phyloP scores from a whole-genome alignment of 2,113 vertebrate genomes.

The Raja brachyura region DNA sequence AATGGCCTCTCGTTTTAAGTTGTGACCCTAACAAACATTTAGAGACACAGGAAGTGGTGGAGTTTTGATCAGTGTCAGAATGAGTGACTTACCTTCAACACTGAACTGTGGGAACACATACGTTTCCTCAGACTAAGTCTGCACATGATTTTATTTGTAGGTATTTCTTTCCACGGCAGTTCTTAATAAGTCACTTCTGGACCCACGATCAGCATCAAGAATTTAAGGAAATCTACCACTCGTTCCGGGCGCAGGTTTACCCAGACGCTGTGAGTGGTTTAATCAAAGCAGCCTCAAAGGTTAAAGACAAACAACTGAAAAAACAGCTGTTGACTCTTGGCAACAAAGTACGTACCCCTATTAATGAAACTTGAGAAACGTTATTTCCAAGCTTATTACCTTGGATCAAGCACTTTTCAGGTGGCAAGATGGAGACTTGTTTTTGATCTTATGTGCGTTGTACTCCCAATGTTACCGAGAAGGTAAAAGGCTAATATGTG shows the following conservation, averaged over 20 bases:
- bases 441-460: not conserved
- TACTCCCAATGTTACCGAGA: not conserved
- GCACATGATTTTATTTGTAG: conserved; percentile 49
- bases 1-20: not conserved
- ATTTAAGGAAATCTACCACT: conserved; percentile 66
- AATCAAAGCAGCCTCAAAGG: conserved; percentile 40
- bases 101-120: not conserved
- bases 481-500: not conserved
- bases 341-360: conserved; percentile 53
- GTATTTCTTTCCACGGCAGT: conserved; percentile 85
- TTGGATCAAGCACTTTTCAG: not conserved
- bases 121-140: not conserved
- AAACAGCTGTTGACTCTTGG: conserved; percentile 62
- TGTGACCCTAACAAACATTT: not conserved
- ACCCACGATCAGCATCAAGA: conserved; percentile 69
- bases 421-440: not conserved
- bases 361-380: no score
- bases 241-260: conserved; percentile 54
- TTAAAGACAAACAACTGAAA: conserved; percentile 54
- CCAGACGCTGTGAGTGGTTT: conserved; percentile 55
- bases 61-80: not conserved
- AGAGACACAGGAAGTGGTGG: not conserved
- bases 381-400: conserved; percentile 12
- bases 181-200: conserved; percentile 85
- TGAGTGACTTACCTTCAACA: not conserved